Evolutionary conservation across 2,888 invertebrate genomes (phyloP).

Genomic region (Trissolcus japonicus): DNA sequence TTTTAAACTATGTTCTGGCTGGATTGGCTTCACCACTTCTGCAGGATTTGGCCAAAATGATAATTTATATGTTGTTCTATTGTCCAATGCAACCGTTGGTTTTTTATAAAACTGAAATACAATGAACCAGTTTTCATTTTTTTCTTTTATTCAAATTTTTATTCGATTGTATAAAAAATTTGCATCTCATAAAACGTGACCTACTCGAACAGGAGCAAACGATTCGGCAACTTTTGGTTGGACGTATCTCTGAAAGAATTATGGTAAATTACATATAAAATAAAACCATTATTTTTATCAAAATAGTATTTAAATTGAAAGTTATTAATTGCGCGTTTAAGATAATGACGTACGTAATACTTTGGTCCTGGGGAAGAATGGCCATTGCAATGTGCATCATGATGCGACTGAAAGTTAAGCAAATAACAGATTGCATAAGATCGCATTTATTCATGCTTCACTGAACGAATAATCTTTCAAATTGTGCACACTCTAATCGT

Average conservation of each 20-base stretch:
- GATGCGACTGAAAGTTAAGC: conserved; percentile 53
- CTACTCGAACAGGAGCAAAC: conserved; percentile 51
- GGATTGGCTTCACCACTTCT: conserved; percentile 62
- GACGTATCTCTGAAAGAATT: conserved; percentile 31
- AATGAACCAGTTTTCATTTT: neutral
- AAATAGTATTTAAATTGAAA: neutral
- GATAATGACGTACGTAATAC: conserved; percentile 55
- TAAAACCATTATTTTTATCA: conserved; percentile 1
- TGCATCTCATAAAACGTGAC: conserved; percentile 7
- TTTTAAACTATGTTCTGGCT: conserved; percentile 74
- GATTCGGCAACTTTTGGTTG: conserved; percentile 31
- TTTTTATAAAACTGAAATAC: conserved; percentile 72
- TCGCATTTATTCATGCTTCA: conserved; percentile 43
- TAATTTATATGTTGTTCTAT: conserved; percentile 79
- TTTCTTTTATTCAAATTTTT: neutral
- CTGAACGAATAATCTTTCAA: conserved; percentile 52
- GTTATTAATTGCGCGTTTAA: conserved; percentile 23
- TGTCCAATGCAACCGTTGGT: conserved; percentile 77
- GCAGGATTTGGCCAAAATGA: conserved; percentile 68
- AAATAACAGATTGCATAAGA: conserved; percentile 52
- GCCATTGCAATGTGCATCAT: conserved; percentile 51
- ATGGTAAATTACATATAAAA: neutral
- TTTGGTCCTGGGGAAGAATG: conserved; percentile 32
- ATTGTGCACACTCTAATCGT: conserved; percentile 46
- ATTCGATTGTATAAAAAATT: neutral